Evolutionary conservation across 2,888 invertebrate species (phyloP), one percentile per base, ranked within the genome.

Genomic region (Watsonalla cultraria): DNA sequence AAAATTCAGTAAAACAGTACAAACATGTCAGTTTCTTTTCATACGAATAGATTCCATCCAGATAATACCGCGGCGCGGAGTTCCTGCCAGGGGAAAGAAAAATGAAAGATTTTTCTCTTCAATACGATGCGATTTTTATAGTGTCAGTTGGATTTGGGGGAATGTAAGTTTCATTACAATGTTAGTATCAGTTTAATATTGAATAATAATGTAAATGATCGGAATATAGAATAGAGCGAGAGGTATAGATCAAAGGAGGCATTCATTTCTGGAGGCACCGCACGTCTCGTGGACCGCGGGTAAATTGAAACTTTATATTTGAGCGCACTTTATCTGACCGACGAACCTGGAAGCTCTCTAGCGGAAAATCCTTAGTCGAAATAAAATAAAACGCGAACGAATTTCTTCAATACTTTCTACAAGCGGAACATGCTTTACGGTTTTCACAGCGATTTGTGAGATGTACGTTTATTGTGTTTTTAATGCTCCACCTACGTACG

Each of bases 261-360:
- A 65, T 69, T 69, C 62, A 75, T 78, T 82, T 80, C 61, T 62
- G 72, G 66, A 85, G 72, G 80, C 84, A 60, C 60, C 62, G 80
- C 86, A 87, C 83, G 84, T 81, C 71, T 72, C 66, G 59, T 72
- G 71, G 75, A 72, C 75, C 66, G 75, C 68, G 54, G 70, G 78
- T 78, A 84, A 89, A 90, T 88, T 87, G 86, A 88, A 89, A 87
- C 87, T 88, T 87, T 88, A 86, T 88, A 85, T 88, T 86, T 86
- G 80, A 87, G 81, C 81, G 78, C 82, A 84, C 82, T 86, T 82
- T 81, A 84, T 86, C 80, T 86, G 82, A 84, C 83, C 83, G 74
- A 76, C 68, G 76, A 76, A 80, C 81, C 79, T 78, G 74, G 69
- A 75, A 70, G 72, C 72, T 73, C 70, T 78, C 78, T 72, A 65